Evolutionary conservation across 2,888 invertebrate species (phyloP).

Genomic region (Tipula helvola): DNA sequence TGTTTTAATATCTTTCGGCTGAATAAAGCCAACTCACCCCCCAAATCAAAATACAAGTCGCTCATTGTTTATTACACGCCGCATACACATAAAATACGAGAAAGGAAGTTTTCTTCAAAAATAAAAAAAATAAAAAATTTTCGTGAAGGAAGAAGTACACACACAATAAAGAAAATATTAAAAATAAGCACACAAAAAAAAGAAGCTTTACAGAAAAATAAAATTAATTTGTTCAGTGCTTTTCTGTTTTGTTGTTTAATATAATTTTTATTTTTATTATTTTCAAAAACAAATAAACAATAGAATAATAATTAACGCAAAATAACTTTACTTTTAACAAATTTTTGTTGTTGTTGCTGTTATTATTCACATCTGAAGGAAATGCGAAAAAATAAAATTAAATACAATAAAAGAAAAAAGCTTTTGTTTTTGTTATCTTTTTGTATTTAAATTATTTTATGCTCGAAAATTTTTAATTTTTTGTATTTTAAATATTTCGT

Average conservation of each 20-base stretch:
- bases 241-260: not conserved
- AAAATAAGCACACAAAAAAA: not conserved
- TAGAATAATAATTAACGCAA: conserved; percentile 4
- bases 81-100: not conserved
- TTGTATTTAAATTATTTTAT: not conserved
- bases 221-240: not conserved
- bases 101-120: not conserved
- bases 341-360: not conserved
- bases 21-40: not conserved
- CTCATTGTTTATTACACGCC: not conserved
- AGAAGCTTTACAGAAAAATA: not conserved
- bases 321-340: not conserved
- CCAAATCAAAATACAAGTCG: not conserved
- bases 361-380: not conserved
- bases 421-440: not conserved
- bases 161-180: not conserved
- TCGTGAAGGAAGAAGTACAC: not conserved
- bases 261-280: not conserved
- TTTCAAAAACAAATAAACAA: not conserved
- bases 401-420: not conserved
- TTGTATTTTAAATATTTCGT: not conserved
- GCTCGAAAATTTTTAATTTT: not conserved
- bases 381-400: not conserved
- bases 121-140: not conserved
- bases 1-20: not conserved